Percentiles rank a stretch among this genome's conserved stretches.
These are phyloP conservation scores for Gastrophysa polygoni DNA, from an alignment of 2,888 invertebrate genomes.

Conservation along the genomic window DNA sequence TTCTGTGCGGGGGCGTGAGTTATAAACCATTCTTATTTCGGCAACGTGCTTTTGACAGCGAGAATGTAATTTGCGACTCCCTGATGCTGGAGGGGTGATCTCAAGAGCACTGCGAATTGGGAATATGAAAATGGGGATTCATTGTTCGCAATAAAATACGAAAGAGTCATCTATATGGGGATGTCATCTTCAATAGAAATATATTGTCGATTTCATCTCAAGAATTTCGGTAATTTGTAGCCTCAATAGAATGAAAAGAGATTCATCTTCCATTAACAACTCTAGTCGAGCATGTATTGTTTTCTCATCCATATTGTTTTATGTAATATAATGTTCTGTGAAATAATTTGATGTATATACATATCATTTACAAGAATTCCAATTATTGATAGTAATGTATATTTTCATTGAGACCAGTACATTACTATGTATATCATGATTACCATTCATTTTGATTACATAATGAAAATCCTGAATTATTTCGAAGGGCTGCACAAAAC, in stretches of 20 bases:
- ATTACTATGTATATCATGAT: too few species aligned
- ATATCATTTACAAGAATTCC: too few species aligned
- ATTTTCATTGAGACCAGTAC: too few species aligned
- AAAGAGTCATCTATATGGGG: conserved; percentile 44
- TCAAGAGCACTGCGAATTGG: conserved; percentile 49
- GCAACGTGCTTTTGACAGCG: conserved; percentile 53
- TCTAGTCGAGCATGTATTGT: too few species aligned
- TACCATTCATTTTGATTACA: too few species aligned
- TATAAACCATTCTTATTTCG: conserved; percentile 49
- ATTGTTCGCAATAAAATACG: conserved; percentile 51
- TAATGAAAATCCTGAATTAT: background rate
- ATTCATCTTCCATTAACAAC: too few species aligned
- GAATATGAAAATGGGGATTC: conserved; percentile 54
- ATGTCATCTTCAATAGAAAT: conserved; percentile 43
- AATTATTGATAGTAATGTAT: too few species aligned
- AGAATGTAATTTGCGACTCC: conserved; percentile 54
- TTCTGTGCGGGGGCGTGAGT: conserved; percentile 44
- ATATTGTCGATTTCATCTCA: conserved; percentile 22
- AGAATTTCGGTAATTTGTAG: background rate
- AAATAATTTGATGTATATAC: too few species aligned
- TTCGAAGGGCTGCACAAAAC: background rate
- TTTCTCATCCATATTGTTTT: too few species aligned
- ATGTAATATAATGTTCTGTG: too few species aligned
- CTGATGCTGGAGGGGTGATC: conserved; percentile 48
- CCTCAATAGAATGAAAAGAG: background rate